Base-by-base conservation (phyloP, 2,888 invertebrate genomes). In the Meliscaeva auricollis region DNA sequence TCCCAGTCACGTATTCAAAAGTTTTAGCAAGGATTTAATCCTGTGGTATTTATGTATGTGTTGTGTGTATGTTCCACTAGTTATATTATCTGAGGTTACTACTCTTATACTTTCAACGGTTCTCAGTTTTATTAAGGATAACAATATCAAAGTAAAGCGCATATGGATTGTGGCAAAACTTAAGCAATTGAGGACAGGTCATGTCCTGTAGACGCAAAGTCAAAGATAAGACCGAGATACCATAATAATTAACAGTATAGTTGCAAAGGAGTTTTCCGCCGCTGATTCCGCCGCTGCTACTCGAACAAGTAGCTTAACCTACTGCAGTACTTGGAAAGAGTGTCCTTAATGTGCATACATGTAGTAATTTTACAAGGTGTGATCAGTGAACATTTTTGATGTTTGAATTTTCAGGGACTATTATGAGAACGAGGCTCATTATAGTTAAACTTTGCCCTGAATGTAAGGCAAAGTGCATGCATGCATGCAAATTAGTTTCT, bases 111-210 rank as follows among this genome's bases (percentile, higher is more conserved):
- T 60, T 60, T 60, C 41, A 64, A 64, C 64, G 20, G 46, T 46
- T 64, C 32, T 30, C 8, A 11, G 32, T 46, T 32, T 64, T 32
- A 46, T 32, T 32, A 46, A 64, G 46, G 30, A 46, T 64, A 30
- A 64, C 64, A 64, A 64, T 64, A 64, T 64, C 64, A 64, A 44
- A 46, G 26, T 2, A 13, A 9, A n/a, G 2, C 13, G 46, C 46
- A 64, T 64, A 64, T 64, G 64, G 64, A 46, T 64, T 64, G 62
- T 46, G 26, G 46, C 30, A 64, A 64, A 64, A 64, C 64, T 46
- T 46, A 46, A 46, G 64, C 46, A 64, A 46, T 64, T 64, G 64
- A 64, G 64, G 64, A 64, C 30, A 64, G 64, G 64, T 46, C 64
- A 64, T 64, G 64, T 64, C 46, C 64, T 64, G 6, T 32, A 64